A percentile compares a stretch with the other conserved stretches of the same genome.
phyloP scores from a whole-genome alignment of 2,113 vertebrate species.

The Apodemus sylvaticus region DNA sequence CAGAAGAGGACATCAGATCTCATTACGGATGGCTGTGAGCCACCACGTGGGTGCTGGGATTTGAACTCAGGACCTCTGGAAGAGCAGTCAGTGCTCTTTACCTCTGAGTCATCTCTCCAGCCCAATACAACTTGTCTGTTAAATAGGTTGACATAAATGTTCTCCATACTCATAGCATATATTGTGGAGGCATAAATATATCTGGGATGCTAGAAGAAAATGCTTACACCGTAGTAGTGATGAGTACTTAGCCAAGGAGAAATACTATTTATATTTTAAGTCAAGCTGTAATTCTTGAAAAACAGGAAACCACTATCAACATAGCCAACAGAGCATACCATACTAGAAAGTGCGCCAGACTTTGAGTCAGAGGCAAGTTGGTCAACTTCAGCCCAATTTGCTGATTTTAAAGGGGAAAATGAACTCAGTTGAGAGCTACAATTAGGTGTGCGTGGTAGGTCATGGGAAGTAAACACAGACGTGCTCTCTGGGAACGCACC shows the following conservation, averaged over 20 bases:
- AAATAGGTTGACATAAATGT: not conserved
- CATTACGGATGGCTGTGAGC: too few relatives aligned
- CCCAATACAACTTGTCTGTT: not conserved
- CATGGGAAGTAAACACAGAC: not conserved
- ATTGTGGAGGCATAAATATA: not conserved
- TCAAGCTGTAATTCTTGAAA: conserved; percentile 76
- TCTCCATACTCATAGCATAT: not conserved
- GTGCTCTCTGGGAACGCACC: not conserved
- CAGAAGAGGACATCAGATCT: too few relatives aligned
- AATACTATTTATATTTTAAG: conserved; percentile 74
- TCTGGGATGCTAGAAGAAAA: conserved; percentile 47
- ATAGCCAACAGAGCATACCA: conserved; percentile 56
- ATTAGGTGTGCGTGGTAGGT: not conserved
- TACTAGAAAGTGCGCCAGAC: conserved; percentile 64
- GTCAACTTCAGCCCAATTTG: conserved; percentile 68
- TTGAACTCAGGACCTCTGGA: too few relatives aligned
- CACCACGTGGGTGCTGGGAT: too few relatives aligned
- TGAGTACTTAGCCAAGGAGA: conserved; percentile 66
- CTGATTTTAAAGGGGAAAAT: conserved; percentile 73
- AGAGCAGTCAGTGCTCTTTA: too few relatives aligned
- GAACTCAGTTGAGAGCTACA: conserved; percentile 35
- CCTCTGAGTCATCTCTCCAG: too few relatives aligned
- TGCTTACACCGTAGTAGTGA: not conserved
- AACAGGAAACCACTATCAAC: conserved; percentile 80
- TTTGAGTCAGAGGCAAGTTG: conserved; percentile 71